phyloP scores from a whole-genome alignment of 2,797 vertebrate species.

The Eptatretus atami region DNA sequence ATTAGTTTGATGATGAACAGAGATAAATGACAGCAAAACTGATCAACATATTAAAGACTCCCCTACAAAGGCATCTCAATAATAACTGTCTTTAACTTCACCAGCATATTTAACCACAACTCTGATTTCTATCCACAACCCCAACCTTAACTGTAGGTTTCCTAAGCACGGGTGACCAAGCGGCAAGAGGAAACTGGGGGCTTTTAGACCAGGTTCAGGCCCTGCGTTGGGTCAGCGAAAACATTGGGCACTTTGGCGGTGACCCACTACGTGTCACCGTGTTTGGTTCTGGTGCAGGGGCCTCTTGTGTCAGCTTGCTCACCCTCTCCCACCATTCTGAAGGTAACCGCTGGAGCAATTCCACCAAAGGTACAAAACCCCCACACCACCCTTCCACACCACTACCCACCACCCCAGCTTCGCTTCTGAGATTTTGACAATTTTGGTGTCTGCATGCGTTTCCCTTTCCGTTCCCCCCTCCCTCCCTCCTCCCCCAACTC shows the following conservation, averaged over 20 bases:
- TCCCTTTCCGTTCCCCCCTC: neutral
- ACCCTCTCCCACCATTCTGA: conserved; percentile 88
- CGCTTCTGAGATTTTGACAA: too few species aligned
- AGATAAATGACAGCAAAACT: too few species aligned
- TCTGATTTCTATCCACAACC: neutral
- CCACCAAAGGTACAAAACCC: too few species aligned
- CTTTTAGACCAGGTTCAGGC: conserved; percentile 94
- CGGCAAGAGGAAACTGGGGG: conserved; percentile 90
- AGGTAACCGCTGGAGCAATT: conserved; percentile 18
- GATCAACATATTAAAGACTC: too few species aligned
- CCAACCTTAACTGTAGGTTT: conserved; percentile 23
- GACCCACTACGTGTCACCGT: conserved; percentile 85
- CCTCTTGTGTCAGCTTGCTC: conserved; percentile 85
- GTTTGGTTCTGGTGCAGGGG: conserved; percentile 82
- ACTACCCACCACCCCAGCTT: too few species aligned
- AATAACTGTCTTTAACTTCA: too few species aligned
- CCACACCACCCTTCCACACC: too few species aligned
- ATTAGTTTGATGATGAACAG: too few species aligned
- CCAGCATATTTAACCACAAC: too few species aligned
- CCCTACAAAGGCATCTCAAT: too few species aligned
- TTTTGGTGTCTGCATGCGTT: too few species aligned
- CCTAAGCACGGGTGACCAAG: conserved; percentile 85
- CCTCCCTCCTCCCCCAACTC: neutral
- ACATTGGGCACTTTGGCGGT: conserved; percentile 88
- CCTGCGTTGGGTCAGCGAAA: conserved; percentile 87